Evolutionary conservation across 2,888 invertebrate species (phyloP), one percentile per base, ranked within the genome.

Genomic region (Temnothorax ravouxi): DNA sequence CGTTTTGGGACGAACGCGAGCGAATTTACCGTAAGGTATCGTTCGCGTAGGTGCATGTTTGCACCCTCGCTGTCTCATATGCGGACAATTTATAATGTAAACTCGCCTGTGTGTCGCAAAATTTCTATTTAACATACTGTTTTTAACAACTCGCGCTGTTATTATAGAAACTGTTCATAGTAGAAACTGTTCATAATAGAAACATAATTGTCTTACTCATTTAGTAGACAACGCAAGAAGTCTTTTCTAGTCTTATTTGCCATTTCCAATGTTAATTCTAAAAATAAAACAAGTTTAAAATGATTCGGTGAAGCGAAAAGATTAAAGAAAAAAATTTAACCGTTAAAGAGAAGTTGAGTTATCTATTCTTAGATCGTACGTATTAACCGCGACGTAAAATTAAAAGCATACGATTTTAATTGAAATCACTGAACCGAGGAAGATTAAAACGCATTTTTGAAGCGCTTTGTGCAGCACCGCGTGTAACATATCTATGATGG

Each of bases 1-100:
- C 52, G 47, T 67, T 67, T 50, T 72, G 64, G 77, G 47, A 67
- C 47, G 77, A 81, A 86, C 72, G n/a, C n/a, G 79, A 75, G 61
- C 61, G 75, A 81, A 76, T 69, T 75, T 83, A 64, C 61, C 67
- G 71, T 62, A 80, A 83, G 81, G 61, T 67, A 67, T 66, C 77
- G 15, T 18, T 69, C 44, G 25, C 79, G 29, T 79, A 56, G 56
- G 72, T 71, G 34, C 72, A 47, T 34, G 79, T 71, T 72, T 80
- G 47, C 38, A 80, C 18, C n/a, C 74, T 47, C 34, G 44, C 21
- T 79, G 34, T 71, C 44, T 59, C 47, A n/a, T 71, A n/a, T n/a
- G n/a, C n/a, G 13, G 29, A 47, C 47, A 71, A 80, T 80, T 80
- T 80, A 80, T 71, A 15, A 67, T 1, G 56, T 67, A 72, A 69